Evolutionary conservation across 2,888 invertebrate genomes (phyloP).

Genomic region (Tetramorium bicarinatum): DNA sequence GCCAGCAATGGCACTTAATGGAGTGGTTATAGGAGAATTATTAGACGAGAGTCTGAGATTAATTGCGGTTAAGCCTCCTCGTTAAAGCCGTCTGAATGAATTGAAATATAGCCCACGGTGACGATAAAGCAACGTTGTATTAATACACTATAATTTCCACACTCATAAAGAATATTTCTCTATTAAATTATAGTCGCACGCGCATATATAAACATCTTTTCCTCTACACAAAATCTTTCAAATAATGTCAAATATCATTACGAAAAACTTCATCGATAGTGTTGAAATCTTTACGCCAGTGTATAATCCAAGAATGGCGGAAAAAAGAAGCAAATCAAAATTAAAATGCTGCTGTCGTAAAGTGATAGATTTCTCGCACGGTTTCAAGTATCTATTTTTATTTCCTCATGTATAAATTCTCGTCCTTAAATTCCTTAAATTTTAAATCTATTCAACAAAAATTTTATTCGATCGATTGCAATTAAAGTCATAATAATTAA

Average conservation of each 20-base stretch:
- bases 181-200: constrained; percentile 42
- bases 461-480: background rate
- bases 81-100: constrained; percentile 71
- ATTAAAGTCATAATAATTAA: background rate
- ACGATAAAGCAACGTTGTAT: constrained; percentile 70
- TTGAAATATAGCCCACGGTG: constrained; percentile 74
- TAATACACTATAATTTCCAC: constrained; percentile 67
- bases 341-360: background rate
- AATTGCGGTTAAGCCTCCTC: constrained; percentile 75
- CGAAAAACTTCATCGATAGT: background rate
- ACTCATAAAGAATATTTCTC: constrained; percentile 41
- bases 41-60: constrained; percentile 75
- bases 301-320: background rate
- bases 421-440: background rate
- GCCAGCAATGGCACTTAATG: constrained; percentile 69
- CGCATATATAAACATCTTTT: constrained; percentile 1
- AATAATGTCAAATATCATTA: background rate
- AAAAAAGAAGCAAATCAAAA: background rate
- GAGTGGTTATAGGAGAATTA: constrained; percentile 77
- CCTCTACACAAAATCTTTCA: background rate
- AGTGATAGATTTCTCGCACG: background rate
- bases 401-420: background rate
- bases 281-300: background rate
- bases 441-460: background rate
- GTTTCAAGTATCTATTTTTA: background rate